A percentile compares a stretch with the other conserved stretches of the same genome.
Evolutionary conservation across 2,888 invertebrate species (phyloP).

Genomic region (Ceratothoa steindachneri): DNA sequence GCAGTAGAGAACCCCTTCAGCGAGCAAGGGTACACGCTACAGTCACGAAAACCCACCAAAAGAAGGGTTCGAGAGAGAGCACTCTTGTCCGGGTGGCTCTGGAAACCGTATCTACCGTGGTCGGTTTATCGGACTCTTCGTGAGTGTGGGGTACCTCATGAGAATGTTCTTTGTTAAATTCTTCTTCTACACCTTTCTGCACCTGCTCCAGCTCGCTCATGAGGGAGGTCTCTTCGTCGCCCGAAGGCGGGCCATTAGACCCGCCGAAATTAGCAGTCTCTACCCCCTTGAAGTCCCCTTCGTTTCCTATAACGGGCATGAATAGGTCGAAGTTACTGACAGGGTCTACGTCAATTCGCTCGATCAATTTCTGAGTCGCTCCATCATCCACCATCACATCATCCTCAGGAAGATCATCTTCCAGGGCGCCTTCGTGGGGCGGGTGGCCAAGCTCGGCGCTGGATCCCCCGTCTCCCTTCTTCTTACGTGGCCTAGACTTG

Average conservation of each 20-base stretch:
- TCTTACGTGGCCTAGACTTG: constrained; percentile 1
- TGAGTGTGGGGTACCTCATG: background rate
- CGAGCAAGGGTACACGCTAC: no score
- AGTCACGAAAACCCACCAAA: no score
- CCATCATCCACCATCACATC: constrained; percentile 45
- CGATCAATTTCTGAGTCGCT: constrained; percentile 31
- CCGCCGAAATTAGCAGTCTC: constrained; percentile 4
- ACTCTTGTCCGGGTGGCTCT: no score
- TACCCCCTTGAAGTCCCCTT: constrained; percentile 2
- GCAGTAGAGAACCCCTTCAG: no score
- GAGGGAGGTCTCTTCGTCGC: background rate
- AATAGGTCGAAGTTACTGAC: constrained; percentile 30
- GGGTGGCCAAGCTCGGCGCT: background rate
- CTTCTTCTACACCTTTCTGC: background rate
- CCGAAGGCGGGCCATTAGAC: background rate
- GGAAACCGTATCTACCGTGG: no score
- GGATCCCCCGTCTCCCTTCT: background rate
- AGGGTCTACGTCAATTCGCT: constrained; percentile 41
- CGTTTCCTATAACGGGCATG: constrained; percentile 36
- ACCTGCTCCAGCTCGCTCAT: background rate
- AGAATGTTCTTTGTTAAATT: background rate
- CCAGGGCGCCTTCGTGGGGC: constrained; percentile 9
- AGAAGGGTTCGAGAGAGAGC: no score
- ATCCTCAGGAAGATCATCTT: constrained; percentile 11
- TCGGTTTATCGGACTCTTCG: no score